Base-by-base conservation (phyloP, 2,113 vertebrate species). In the Neolamprologus toae region DNA sequence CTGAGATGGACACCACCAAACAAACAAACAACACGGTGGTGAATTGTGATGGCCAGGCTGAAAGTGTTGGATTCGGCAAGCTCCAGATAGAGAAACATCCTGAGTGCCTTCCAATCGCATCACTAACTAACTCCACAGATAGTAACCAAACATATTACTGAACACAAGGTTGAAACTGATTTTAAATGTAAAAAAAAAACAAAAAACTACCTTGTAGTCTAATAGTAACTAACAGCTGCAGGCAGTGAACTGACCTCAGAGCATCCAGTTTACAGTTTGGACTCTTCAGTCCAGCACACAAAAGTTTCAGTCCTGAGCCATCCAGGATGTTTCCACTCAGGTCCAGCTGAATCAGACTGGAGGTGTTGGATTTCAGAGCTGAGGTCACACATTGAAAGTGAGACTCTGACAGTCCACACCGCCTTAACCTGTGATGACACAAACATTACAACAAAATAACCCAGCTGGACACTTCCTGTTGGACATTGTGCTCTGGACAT, bases 131-230 rank as follows among this genome's bases (percentile, higher is more conserved):
- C 53, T 23, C 21, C 54, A 55, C 54, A 55, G 54, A 57, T 14
- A 57, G 55, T 57, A 28, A 57, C 23, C 55, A 57, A 16, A 57
- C 28, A 16, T 28, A 28, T 57, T 57, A 57, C 55, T 28, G 55
- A 57, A 57, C 55, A 57, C 26, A 59, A 28, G 8, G 55, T 59
- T 28, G 13, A 59, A 59, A 59, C 55, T 16, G 26, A 59, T 59
- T 59, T 59, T 57, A 54, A 57, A 57, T 10, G 3, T 2, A 0
- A 4, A 17, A 28, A 28, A 13, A 13, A 3, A 4, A 0, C 1
- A 21, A 10, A 2, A 26, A 31, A 6, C 14, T 17, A 57, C 23
- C 54, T 26, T 14, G 54, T 57, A 57, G 23, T 57, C 54, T 57
- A 14, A 59, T 31, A 59, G 5, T 61, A 31, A 61, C 31, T 63